A percentile compares a stretch with the other conserved stretches of the same genome.
Conservation (phyloP, 2,888 invertebrate genomes). For the Rhaphigaster nebulosa region DNA sequence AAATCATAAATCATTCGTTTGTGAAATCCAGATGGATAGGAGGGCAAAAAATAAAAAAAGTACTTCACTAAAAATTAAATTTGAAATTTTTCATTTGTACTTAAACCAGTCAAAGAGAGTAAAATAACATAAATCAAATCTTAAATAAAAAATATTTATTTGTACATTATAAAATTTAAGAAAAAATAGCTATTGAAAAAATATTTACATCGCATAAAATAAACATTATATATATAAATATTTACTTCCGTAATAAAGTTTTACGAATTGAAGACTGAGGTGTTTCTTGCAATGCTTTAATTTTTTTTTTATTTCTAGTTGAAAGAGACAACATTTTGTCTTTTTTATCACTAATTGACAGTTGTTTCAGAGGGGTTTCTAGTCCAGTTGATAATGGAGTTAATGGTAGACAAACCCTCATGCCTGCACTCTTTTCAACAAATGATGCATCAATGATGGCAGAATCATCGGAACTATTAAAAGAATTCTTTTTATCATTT, state of each 20-base stretch:
- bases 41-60: background rate
- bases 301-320: constrained; percentile 45
- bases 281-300: background rate
- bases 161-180: constrained; percentile 14
- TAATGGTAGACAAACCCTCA: background rate
- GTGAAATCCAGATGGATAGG: background rate
- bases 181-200: background rate
- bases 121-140: constrained; percentile 1
- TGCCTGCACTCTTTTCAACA: background rate
- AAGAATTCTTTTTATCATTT: constrained; percentile 30
- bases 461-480: constrained; percentile 31
- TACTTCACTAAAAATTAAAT: background rate
- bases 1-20: background rate
- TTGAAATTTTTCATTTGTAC: background rate
- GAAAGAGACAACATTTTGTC: constrained; percentile 22
- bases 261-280: constrained; percentile 19
- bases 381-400: constrained; percentile 22
- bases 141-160: constrained; percentile 45
- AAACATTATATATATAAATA: background rate
- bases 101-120: background rate
- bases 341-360: constrained; percentile 48
- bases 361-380: constrained; percentile 47
- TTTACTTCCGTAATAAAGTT: constrained; percentile 12
- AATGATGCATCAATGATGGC: constrained; percentile 33
- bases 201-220: constrained; percentile 30